These are phyloP conservation scores for Rhadina sibilatrix DNA, from an alignment of 2,113 vertebrate species.

Conservation along the genomic window DNA sequence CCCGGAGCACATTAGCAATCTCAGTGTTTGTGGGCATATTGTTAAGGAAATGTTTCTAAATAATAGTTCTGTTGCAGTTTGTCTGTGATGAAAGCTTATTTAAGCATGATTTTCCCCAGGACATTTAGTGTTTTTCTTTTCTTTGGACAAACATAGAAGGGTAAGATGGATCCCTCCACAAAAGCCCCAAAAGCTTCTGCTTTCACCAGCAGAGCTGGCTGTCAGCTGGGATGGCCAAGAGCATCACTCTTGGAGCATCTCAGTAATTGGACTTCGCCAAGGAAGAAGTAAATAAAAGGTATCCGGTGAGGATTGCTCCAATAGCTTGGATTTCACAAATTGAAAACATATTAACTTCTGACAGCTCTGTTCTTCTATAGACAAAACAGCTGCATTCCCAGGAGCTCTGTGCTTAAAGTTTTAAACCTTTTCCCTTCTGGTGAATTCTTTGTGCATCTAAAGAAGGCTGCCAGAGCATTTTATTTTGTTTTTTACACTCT, in stretches of 20 bases:
- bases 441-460: neutral
- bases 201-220: conserved; percentile 47
- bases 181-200: conserved; percentile 35
- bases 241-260: conserved; percentile 60
- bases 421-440: neutral
- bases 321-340: conserved; percentile 49
- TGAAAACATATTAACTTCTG: conserved; percentile 46
- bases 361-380: conserved; percentile 49
- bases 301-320: conserved; percentile 24
- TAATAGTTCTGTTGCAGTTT: neutral
- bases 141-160: neutral
- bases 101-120: neutral
- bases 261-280: conserved; percentile 48
- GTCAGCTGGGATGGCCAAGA: conserved; percentile 57
- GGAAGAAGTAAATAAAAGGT: conserved; percentile 49
- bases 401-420: neutral
- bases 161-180: conserved; percentile 35
- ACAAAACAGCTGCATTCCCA: conserved; percentile 24
- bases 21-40: neutral
- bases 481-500: neutral
- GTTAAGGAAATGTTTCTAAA: conserved; percentile 2
- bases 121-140: neutral
- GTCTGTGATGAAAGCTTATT: neutral
- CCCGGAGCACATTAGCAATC: neutral
- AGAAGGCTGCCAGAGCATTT: neutral